These are phyloP conservation scores for Pelodytes ibericus DNA, from an alignment of 2,797 vertebrate species.

Conservation along the genomic window DNA sequence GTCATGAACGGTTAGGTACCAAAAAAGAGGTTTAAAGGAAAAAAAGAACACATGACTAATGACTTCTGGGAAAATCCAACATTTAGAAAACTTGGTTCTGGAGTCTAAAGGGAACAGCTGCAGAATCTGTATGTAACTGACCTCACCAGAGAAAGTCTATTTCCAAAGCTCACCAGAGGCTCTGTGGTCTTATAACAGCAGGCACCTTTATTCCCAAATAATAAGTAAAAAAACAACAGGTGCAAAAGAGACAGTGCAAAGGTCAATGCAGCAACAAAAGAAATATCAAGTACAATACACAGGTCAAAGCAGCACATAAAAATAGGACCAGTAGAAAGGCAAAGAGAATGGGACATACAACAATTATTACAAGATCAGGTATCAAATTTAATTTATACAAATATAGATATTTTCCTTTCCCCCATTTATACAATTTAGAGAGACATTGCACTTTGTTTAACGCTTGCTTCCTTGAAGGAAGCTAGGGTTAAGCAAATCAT, in stretches of 20 bases:
- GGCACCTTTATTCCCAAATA: not conserved
- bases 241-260: not conserved
- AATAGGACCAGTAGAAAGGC: too few relatives aligned
- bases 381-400: too few relatives aligned
- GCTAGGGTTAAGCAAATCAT: too few relatives aligned
- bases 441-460: too few relatives aligned
- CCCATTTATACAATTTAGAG: too few relatives aligned
- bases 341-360: too few relatives aligned
- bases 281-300: too few relatives aligned
- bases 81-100: not conserved
- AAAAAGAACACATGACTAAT: constrained; percentile 2
- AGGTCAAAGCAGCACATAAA: too few relatives aligned
- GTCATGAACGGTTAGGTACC: not conserved
- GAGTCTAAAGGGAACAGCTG: not conserved
- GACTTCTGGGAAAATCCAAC: not conserved
- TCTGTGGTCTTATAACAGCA: not conserved
- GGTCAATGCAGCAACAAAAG: not conserved
- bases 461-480: too few relatives aligned
- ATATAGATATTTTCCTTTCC: too few relatives aligned
- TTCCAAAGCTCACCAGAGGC: not conserved
- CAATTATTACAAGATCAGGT: too few relatives aligned
- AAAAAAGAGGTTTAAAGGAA: not conserved
- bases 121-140: not conserved
- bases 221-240: not conserved
- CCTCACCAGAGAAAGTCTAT: not conserved